Base-by-base conservation (phyloP, 2,888 invertebrate genomes). In the Gastracanthus pulcherrimus region DNA sequence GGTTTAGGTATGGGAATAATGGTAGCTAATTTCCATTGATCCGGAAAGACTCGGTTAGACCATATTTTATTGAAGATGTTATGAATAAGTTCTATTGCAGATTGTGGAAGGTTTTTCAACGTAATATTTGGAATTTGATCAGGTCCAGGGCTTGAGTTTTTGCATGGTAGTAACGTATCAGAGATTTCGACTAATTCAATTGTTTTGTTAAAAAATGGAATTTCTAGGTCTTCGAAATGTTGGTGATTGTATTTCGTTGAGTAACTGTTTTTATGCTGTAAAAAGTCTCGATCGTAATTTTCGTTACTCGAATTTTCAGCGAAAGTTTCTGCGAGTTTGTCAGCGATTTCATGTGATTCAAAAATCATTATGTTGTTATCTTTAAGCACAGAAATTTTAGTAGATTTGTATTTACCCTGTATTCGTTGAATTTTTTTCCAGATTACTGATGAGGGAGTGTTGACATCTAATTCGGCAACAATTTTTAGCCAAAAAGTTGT, bases 91-190 rank as follows among this genome's bases (percentile, higher is more conserved):
- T 66, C 34, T 3, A 76, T 16, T 6, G 38, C 81, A 2, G 45
- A 66, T 2, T 45, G 2, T 7, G 82, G 82, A 0, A 84, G 41
- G 3, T 84, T 69, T 76, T 82, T 81, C 2, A 84, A 26, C 19
- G 85, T 66, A 4, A 77, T 75, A 62, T 78, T 84, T 1, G 78
- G 74, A 2, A 84, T 84, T 3, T 72, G 75, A 31, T 84, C 84
- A 5, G 84, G 84, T 4, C 84, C 84, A n/a, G 84, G 82, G n/a
- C 76, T 81, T 6, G 80, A 69, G 23, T 83, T 85, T 70, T 81
- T 82, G 13, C 69, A 36, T 29, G 11, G 29, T 4, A 19, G 3
- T 2, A 84, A 62, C 1, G 60, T 55, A 26, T 11, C 3, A 55
- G 60, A 62, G 0, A 83, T 51, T 66, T 83, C 81, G 16, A 9